These are phyloP conservation scores for Perodicticus potto DNA, from an alignment of 2,797 vertebrate species.

Conservation along the genomic window DNA sequence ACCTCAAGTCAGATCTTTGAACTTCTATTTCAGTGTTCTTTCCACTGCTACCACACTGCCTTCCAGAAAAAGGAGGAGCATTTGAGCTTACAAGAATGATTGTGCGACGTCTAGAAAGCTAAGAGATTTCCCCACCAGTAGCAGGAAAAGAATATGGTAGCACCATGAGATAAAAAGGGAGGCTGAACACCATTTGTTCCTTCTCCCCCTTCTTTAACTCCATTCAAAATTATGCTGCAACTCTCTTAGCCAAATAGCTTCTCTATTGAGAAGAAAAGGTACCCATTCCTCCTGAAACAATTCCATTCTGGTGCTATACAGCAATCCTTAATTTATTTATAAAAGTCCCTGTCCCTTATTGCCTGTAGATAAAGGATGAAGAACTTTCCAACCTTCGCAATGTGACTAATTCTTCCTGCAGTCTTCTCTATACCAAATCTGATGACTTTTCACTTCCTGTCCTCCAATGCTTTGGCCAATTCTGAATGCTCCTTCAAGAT, in stretches of 20 bases:
- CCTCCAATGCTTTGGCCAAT: neutral
- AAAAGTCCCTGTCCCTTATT: neutral
- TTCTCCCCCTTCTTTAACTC: neutral
- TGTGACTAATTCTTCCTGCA: neutral
- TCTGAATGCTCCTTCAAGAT: neutral
- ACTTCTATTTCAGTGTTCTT: neutral
- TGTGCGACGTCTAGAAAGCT: neutral
- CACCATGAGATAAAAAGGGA: neutral
- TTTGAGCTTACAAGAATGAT: conserved; percentile 34
- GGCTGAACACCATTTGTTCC: neutral
- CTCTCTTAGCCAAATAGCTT: neutral
- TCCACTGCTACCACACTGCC: neutral
- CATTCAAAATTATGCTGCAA: neutral
- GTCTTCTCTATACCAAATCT: neutral
- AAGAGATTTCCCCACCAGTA: neutral
- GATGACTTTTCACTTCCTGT: conserved; percentile 42
- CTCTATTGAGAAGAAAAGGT: neutral
- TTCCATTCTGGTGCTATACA: neutral
- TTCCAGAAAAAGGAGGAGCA: neutral
- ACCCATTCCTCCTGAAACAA: neutral
- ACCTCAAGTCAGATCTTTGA: neutral
- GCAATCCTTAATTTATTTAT: neutral
- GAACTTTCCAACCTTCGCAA: neutral
- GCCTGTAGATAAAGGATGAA: neutral
- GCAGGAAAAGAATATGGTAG: neutral